Conservation (phyloP, 2,113 vertebrate genomes). For the Pholis gunnellus region DNA sequence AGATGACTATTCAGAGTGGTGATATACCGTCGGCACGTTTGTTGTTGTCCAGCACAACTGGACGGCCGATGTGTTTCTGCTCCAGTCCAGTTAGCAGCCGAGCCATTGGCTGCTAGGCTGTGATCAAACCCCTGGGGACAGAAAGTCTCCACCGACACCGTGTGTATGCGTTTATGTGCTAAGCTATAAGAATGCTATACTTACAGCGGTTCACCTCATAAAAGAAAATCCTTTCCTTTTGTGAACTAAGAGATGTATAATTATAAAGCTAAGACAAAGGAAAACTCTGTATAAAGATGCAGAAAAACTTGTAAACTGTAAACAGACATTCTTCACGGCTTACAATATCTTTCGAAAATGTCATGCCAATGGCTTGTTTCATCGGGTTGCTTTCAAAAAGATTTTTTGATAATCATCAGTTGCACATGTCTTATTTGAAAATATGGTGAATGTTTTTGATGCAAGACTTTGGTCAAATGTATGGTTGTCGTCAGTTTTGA, state of each 20-base stretch:
- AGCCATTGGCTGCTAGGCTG: slow-evolving; percentile 28
- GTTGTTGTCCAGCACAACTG: slow-evolving; percentile 17
- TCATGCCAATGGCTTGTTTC: neutral
- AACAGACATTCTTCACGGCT: neutral
- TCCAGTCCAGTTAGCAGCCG: slow-evolving; percentile 24
- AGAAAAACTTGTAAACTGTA: neutral
- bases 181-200: slow-evolving; percentile 21
- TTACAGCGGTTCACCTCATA: slow-evolving; percentile 35
- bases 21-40: neutral
- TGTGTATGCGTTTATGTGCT: neutral
- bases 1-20: slow-evolving; percentile 2
- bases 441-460: neutral
- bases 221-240: slow-evolving; percentile 2
- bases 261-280: slow-evolving; percentile 3
- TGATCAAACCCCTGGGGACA: slow-evolving; percentile 41
- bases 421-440: neutral
- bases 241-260: slow-evolving; percentile 6
- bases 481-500: neutral
- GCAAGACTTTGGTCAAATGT: neutral
- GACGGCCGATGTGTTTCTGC: slow-evolving; percentile 15
- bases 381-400: neutral
- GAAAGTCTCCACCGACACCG: slow-evolving; percentile 6
- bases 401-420: neutral
- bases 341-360: neutral
- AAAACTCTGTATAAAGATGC: neutral